These are phyloP conservation scores for Spodoptera littoralis DNA, from an alignment of 2,888 invertebrate species.

Conservation along the genomic window DNA sequence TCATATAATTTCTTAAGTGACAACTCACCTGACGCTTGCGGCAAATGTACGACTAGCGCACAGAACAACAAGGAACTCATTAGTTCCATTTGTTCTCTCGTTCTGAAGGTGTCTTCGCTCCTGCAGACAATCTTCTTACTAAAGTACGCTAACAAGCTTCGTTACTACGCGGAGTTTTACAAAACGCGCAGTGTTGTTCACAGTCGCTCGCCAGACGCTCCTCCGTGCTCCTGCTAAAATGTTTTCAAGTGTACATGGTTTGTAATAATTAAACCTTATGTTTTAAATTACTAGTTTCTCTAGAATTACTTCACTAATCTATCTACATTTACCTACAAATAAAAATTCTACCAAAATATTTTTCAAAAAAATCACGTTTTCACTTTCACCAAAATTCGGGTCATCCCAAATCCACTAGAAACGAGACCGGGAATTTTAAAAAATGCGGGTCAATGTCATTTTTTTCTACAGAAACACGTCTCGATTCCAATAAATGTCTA, in stretches of 20 bases:
- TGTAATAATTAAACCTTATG: constrained; percentile 46
- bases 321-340: no score
- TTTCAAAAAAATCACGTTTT: no score
- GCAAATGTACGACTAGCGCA: constrained; percentile 69
- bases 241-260: constrained; percentile 68
- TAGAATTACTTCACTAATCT: no score
- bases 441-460: neutral
- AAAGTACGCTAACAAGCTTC: constrained; percentile 85
- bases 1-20: constrained; percentile 5
- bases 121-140: constrained; percentile 81
- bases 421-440: constrained; percentile 7
- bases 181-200: constrained; percentile 70
- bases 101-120: constrained; percentile 75
- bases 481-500: constrained; percentile 27
- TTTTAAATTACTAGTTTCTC: no score
- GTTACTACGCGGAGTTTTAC: constrained; percentile 79
- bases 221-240: constrained; percentile 67
- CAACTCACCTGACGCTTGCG: constrained; percentile 74
- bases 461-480: constrained; percentile 31
- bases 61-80: constrained; percentile 82
- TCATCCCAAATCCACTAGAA: constrained; percentile 6
- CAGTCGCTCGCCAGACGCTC: constrained; percentile 51
- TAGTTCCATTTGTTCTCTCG: constrained; percentile 80
- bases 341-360: no score
- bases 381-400: neutral